A percentile compares a stretch with the other conserved stretches of the same genome.
Conservation (phyloP, 2,888 invertebrate genomes). For the Leucophenga maculata region DNA sequence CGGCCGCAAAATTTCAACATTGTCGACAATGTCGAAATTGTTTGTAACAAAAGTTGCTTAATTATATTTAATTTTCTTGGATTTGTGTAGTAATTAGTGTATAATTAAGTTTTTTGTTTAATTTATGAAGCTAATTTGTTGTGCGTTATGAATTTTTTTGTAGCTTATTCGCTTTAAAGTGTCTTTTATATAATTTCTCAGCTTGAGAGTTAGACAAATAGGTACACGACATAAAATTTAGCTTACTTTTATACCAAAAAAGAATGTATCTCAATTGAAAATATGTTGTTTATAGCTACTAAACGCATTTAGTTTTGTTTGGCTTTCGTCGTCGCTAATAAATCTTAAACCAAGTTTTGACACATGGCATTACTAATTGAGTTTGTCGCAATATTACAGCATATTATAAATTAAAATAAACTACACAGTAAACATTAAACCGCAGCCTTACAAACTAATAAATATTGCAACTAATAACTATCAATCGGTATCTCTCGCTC, state of each 20-base stretch:
- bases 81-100: conserved; percentile 62
- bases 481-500: not conserved
- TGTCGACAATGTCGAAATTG: conserved; percentile 34
- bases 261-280: too few relatives aligned
- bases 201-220: too few relatives aligned
- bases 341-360: too few relatives aligned
- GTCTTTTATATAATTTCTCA: too few relatives aligned
- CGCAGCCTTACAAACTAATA: conserved; percentile 31
- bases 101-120: conserved; percentile 57
- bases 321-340: too few relatives aligned
- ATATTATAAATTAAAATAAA: not conserved
- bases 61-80: conserved; percentile 69
- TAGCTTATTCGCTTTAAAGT: not conserved
- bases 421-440: not conserved
- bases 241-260: too few relatives aligned
- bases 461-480: conserved; percentile 6
- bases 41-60: conserved; percentile 60
- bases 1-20: conserved; percentile 22
- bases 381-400: conserved; percentile 3
- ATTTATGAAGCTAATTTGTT: not conserved
- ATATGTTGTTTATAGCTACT: too few relatives aligned
- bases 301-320: too few relatives aligned
- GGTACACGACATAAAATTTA: too few relatives aligned
- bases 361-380: not conserved
- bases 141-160: not conserved